Conservation (phyloP, 2,113 vertebrate genomes). For the Dendrocopos noguchii region DNA sequence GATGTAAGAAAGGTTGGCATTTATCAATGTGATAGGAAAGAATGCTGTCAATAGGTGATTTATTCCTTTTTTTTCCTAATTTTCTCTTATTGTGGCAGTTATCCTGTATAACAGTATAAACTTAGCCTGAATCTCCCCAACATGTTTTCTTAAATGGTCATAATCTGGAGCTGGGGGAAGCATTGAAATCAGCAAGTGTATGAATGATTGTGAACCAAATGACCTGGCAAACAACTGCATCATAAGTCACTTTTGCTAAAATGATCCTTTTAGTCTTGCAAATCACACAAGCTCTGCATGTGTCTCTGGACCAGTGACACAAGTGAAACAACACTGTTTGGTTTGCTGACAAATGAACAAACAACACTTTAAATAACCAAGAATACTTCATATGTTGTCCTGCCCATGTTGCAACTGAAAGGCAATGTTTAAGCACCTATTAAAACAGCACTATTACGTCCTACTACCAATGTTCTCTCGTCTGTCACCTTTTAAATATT, state of each 20-base stretch:
- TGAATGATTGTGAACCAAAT: slow-evolving; percentile 14
- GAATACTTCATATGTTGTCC: neutral
- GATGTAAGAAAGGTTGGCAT: neutral
- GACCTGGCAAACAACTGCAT: neutral
- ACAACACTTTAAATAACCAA: neutral
- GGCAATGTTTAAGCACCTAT: neutral
- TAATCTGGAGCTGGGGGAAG: neutral
- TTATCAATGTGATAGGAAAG: neutral
- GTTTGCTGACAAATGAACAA: neutral
- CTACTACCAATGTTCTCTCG: neutral
- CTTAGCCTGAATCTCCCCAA: neutral
- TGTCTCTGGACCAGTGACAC: neutral
- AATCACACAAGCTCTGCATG: neutral
- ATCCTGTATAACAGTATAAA: neutral
- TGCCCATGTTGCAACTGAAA: neutral
- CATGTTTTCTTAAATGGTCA: neutral
- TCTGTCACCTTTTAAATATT: slow-evolving; percentile 52
- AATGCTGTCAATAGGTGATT: neutral
- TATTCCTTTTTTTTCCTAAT: neutral
- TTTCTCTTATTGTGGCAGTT: neutral
- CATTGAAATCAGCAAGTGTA: neutral
- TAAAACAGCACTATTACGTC: neutral
- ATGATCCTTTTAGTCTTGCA: neutral
- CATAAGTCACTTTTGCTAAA: slow-evolving; percentile 19
- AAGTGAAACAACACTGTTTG: neutral